Conservation (phyloP, 2,888 invertebrate species). For the Frankliniella intonsa region DNA sequence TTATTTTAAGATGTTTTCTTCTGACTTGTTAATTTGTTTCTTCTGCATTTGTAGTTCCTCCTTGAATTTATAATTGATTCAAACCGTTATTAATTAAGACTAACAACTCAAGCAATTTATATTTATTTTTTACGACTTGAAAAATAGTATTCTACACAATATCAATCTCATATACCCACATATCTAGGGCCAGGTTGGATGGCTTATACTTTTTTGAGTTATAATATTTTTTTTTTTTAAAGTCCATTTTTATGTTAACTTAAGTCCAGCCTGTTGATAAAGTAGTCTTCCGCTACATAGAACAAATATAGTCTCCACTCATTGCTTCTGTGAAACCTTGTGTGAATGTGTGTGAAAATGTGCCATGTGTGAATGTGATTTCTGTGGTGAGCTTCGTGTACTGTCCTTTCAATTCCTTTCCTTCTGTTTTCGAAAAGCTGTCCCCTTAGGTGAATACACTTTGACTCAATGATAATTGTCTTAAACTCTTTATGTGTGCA, state of each 20-base stretch:
- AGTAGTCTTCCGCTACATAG: neutral
- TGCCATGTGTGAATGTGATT: conserved; percentile 8
- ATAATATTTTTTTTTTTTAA: neutral
- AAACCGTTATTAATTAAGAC: conserved; percentile 11
- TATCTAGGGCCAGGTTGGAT: neutral
- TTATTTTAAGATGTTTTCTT: conserved; percentile 1
- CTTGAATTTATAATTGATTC: neutral
- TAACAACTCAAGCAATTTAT: conserved; percentile 14
- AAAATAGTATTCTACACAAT: conserved; percentile 9
- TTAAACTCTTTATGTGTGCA: neutral
- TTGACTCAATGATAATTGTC: neutral
- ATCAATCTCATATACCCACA: conserved; percentile 7
- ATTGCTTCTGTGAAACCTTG: neutral
- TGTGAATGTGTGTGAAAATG: conserved; percentile 8
- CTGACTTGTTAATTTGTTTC: neutral
- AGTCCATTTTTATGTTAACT: neutral
- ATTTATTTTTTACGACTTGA: neutral
- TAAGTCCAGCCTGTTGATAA: neutral
- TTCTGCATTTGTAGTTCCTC: conserved; percentile 14
- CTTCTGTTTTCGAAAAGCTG: neutral
- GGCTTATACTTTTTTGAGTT: neutral
- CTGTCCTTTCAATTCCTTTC: conserved; percentile 8
- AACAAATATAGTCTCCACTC: neutral
- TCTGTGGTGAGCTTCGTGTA: neutral
- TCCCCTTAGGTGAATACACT: neutral